Base-by-base conservation (phyloP, 2,888 invertebrate genomes). In the Synanthedon tipuliformis region DNA sequence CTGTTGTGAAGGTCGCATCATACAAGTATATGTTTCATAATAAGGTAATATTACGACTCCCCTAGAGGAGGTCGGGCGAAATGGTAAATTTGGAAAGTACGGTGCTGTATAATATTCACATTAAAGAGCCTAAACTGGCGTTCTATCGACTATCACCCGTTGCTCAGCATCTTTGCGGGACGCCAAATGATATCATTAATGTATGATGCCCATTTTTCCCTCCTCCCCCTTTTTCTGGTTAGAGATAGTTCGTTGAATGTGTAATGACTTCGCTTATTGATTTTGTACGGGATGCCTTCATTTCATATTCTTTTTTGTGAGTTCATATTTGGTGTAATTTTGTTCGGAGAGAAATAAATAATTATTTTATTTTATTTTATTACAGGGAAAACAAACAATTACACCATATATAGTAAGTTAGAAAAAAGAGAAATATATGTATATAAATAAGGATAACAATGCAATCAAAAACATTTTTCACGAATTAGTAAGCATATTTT, bases 41-140 rank as follows among this genome's bases (percentile, higher is more conserved):
- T 40, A 50, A 50, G 27, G 5, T 61, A 65, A 62, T 68, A 62
- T 57, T 57, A 52, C 54, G 56, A 55, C 51, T n/a, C 49, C 49
- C 52, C 55, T 53, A 53, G 53, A 59, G 54, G 58, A 58, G 59
- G 57, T 58, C 54, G 59, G 60, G 59, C 56, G 59, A 59, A 65
- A 61, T 59, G 60, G 67, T 67, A 61, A 66, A 69, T 51, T 57
- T 56, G 55, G 56, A 52, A 66, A 69, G 66, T 65, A 62, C 18
- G 65, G 66, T 67, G 73, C 80, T 77, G 85, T 78, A 85, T 85
- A 85, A 85, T 84, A 82, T 85, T 81, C 76, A 52, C 83, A 84
- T 86, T 84, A 85, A 68, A 70, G 69, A 71, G 66, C 72, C 75
- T 77, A 74, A 75, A 73, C 71, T 73, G 71, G 69, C 71, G 66